Evolutionary conservation across 1,140 invertebrate species (phyloP), one percentile per base, ranked within the genome.

Genomic region (Anastrepha obliqua): DNA sequence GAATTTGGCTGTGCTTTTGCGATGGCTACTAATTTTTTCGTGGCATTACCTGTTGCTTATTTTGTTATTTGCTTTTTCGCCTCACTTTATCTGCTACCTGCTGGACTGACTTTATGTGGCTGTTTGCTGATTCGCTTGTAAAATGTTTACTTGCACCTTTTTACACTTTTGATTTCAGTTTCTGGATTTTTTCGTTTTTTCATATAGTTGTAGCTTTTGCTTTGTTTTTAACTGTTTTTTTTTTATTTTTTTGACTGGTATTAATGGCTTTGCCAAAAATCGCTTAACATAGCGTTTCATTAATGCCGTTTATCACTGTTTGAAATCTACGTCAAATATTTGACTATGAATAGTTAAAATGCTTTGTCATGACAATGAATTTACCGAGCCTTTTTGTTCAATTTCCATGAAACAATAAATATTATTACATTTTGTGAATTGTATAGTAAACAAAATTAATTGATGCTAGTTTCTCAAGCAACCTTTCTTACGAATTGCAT

Each of bases 101-200:
- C 6, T 9, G 6, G 74, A 6, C 47, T 81, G 47, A 81, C 15
- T 81, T 81, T 81, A 81, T 81, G 47, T 51, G 74, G 44, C 7
- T 58, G 47, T 81, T 81, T 81, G 29, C 1, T 51, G 74, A 13
- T 81, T 81, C 47, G 74, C 74, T 81, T 81, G 47, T 29, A 9
- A 81, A 81, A 7, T 81, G 74, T 81, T 81, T 81, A 81, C 74
- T 58, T 81, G 74, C 74, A 81, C 74, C 74, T 81, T 81, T 81
- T 81, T 47, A 81, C 74, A 81, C 74, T 81, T 81, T 81, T 81
- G 74, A 81, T 81, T 81, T 81, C 74, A 55, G 17, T 81, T 51
- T 17, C n/a, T 81, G 15, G 39, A 17, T 74, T 17, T 51, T 51
- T 29, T 51, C 6, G 7, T 20, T 67, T 42, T 4, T 42, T 51